Evolutionary conservation across 2,113 vertebrate species (phyloP).

Genomic region (Emydura subglobosa): DNA sequence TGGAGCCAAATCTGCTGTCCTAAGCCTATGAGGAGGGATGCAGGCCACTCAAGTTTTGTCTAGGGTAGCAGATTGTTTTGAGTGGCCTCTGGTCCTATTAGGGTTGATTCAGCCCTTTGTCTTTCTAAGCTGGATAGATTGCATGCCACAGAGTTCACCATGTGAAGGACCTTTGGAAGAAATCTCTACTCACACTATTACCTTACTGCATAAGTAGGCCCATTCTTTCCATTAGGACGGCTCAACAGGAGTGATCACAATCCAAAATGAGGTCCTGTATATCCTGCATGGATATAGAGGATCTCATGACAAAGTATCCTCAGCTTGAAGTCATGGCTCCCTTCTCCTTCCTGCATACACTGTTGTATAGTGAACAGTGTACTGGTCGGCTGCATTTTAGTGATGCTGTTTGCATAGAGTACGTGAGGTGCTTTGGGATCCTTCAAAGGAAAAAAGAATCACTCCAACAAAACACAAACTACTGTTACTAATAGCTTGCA

Average conservation of each 20-base stretch:
- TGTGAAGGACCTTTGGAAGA: neutral
- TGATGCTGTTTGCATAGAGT: neutral
- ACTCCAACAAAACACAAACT: neutral
- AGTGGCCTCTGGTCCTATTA: neutral
- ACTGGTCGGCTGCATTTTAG: accelerated
- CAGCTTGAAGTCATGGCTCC: neutral
- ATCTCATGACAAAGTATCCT: neutral
- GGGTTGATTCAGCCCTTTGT: neutral
- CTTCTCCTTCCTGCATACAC: neutral
- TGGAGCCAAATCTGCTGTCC: neutral
- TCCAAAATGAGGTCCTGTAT: neutral
- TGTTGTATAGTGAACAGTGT: neutral
- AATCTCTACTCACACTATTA: neutral
- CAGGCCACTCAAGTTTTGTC: neutral
- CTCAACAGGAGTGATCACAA: neutral
- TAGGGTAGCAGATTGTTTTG: neutral
- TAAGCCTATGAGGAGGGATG: neutral
- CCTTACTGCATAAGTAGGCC: neutral
- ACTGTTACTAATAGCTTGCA: neutral
- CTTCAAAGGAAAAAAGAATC: neutral
- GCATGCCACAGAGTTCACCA: neutral
- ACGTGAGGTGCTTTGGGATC: neutral
- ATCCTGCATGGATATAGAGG: neutral
- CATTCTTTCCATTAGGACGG: neutral
- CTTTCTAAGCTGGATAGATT: neutral